Conservation (phyloP, 2,113 vertebrate genomes). For the Cryptoleucopteryx plumbea region DNA sequence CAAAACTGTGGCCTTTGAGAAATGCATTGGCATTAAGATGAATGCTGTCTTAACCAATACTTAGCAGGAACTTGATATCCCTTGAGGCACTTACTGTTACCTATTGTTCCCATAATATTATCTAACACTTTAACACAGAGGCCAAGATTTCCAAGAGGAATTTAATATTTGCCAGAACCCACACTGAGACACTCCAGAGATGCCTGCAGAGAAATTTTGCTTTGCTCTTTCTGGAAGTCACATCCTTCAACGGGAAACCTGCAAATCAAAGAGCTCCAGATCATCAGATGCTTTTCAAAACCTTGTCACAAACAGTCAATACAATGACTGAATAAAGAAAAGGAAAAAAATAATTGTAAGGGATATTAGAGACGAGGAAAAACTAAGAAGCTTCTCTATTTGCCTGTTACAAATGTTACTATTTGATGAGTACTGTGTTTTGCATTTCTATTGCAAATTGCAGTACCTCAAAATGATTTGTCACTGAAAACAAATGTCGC, state of each 20-base stretch:
- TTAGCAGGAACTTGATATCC: slow-evolving; percentile 27
- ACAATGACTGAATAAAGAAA: background rate
- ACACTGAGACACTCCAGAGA: background rate
- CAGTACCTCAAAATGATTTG: background rate
- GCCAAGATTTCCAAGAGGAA: background rate
- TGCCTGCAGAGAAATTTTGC: background rate
- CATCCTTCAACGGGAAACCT: background rate
- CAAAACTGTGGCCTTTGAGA: slow-evolving; percentile 10
- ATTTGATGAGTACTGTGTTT: background rate
- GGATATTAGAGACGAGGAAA: background rate
- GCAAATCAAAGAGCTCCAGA: background rate
- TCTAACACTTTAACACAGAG: slow-evolving; percentile 13
- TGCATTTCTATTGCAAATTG: background rate
- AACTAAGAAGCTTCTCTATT: background rate
- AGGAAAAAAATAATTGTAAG: background rate
- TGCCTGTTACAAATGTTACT: background rate
- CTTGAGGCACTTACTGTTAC: slow-evolving; percentile 25
- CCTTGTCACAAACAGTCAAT: background rate
- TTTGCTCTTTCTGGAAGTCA: background rate
- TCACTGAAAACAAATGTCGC: background rate
- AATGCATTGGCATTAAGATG: slow-evolving; percentile 49
- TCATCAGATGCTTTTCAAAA: background rate
- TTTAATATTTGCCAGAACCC: background rate
- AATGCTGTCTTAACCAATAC: slow-evolving; percentile 42
- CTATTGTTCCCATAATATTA: slow-evolving; percentile 7